phyloP scores from a whole-genome alignment of 2,888 invertebrate species.

The Spialia ferax region DNA sequence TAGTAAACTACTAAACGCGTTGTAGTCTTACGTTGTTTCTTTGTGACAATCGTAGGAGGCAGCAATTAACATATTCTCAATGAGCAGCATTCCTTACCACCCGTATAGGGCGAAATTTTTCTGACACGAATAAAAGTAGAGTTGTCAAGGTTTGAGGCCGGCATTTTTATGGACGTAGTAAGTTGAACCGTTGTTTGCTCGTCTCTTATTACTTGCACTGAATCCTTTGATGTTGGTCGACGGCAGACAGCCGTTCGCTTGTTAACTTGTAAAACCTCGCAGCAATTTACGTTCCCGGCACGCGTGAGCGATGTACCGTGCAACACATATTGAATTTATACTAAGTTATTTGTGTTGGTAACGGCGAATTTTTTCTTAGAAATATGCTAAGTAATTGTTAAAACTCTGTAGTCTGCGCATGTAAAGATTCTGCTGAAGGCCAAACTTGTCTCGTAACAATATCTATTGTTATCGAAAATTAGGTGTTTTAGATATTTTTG shows the following conservation, averaged over 20 bases:
- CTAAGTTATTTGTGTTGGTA: conserved; percentile 63
- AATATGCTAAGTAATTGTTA: conserved; percentile 48
- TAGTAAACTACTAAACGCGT: background rate
- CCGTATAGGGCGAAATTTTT: conserved; percentile 31
- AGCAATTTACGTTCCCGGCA: conserved; percentile 74
- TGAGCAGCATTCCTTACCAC: conserved; percentile 16
- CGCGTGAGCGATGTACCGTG: conserved; percentile 63
- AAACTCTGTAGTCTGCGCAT: conserved; percentile 8
- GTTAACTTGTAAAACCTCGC: conserved; percentile 65
- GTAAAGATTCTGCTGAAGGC: conserved; percentile 2
- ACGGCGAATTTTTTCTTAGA: conserved; percentile 66
- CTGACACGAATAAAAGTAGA: conserved; percentile 35
- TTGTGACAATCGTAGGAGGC: conserved; percentile 12
- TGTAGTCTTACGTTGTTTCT: conserved; percentile 11
- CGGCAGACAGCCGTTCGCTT: conserved; percentile 67
- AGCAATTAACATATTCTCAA: conserved; percentile 12
- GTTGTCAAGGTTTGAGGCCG: conserved; percentile 34
- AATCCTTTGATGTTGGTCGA: conserved; percentile 60
- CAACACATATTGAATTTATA: conserved; percentile 60
- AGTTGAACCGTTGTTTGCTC: conserved; percentile 43
- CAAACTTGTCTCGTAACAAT: background rate
- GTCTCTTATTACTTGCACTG: conserved; percentile 60
- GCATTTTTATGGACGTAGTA: conserved; percentile 34
- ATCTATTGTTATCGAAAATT: background rate
- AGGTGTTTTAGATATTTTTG: background rate